Percentiles rank a stretch among this genome's conserved stretches.
Conservation (phyloP, 2,888 invertebrate species). For the Ceraclea dissimilis region DNA sequence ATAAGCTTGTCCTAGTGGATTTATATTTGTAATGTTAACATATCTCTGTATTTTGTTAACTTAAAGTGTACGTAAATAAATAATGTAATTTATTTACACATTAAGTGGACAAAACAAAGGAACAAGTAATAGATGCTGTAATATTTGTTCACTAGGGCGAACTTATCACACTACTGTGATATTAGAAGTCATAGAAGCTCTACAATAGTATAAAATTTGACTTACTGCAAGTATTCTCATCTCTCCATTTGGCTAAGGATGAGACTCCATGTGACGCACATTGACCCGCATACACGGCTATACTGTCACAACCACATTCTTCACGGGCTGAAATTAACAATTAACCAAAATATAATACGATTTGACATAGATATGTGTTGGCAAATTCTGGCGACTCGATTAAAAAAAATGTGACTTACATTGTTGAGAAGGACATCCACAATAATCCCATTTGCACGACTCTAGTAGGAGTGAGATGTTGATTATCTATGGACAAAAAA, state of each 20-base stretch:
- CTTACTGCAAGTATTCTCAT: conserved; percentile 77
- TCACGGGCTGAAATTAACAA: conserved; percentile 39
- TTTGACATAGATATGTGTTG: not conserved
- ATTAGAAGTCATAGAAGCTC: too few relatives aligned
- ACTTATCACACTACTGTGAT: too few relatives aligned
- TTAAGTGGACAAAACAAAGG: too few relatives aligned
- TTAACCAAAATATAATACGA: not conserved
- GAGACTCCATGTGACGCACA: conserved; percentile 60
- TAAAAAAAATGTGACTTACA: conserved; percentile 32
- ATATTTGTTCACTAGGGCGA: too few relatives aligned
- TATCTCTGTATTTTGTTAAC: too few relatives aligned
- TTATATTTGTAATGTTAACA: too few relatives aligned
- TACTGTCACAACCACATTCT: conserved; percentile 67
- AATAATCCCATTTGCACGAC: conserved; percentile 76
- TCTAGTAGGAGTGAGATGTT: conserved; percentile 59
- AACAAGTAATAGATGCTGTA: too few relatives aligned
- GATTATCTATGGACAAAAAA: conserved; percentile 43
- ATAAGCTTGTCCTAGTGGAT: too few relatives aligned
- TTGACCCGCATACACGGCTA: conserved; percentile 70
- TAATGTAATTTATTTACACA: too few relatives aligned
- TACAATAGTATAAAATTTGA: too few relatives aligned
- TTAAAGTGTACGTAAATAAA: too few relatives aligned
- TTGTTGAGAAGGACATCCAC: conserved; percentile 51
- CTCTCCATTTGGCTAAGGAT: conserved; percentile 66
- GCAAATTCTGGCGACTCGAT: too few relatives aligned